These are phyloP conservation scores for Tetrax tetrax DNA, from an alignment of 2,113 vertebrate genomes.

Conservation along the genomic window DNA sequence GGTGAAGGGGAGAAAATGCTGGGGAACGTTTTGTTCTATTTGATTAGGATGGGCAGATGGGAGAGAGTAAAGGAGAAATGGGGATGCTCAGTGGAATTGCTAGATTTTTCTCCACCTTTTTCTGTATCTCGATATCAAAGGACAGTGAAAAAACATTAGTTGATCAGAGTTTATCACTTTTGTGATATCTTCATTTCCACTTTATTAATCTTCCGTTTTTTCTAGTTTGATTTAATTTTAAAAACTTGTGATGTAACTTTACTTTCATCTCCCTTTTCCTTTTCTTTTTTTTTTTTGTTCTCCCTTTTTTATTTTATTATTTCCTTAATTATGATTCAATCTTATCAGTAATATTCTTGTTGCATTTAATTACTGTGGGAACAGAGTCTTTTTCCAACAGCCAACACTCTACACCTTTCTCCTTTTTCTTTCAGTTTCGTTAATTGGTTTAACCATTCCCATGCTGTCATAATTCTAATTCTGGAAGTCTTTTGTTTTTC, in stretches of 20 bases:
- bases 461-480: conserved; percentile 68
- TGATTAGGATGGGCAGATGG: background rate
- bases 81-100: background rate
- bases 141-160: background rate
- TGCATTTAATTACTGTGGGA: conserved; percentile 71
- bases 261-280: conserved; percentile 69
- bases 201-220: conserved; percentile 43
- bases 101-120: background rate
- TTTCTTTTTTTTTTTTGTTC: conserved; percentile 46
- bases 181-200: conserved; percentile 46
- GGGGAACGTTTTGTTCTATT: background rate
- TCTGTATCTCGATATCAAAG: background rate
- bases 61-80: background rate
- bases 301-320: conserved; percentile 59
- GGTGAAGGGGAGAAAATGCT: conserved; percentile 62
- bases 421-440: conserved; percentile 62
- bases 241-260: conserved; percentile 52
- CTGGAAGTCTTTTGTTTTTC: conserved; percentile 31
- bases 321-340: conserved; percentile 74
- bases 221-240: conserved; percentile 66
- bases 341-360: conserved; percentile 72
- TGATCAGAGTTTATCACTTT: conserved; percentile 5
- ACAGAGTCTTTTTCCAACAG: conserved; percentile 57
- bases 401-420: conserved; percentile 47
- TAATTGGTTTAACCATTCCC: conserved; percentile 73